Percentiles rank a stretch among this genome's conserved stretches.
Conservation (phyloP, 1,140 invertebrate species). For the Drusus annulatus region DNA sequence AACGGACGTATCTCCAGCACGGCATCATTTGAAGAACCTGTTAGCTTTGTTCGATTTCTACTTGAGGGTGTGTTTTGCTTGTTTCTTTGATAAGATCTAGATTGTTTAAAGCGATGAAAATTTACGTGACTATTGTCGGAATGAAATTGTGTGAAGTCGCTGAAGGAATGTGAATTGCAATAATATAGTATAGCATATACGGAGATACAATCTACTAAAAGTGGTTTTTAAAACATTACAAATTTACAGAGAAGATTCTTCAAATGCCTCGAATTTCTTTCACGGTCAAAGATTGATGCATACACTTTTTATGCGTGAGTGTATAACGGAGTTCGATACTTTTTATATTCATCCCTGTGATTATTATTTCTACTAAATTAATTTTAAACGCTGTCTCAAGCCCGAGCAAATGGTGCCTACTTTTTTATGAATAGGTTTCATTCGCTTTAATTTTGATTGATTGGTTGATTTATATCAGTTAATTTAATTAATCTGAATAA, state of each 20-base stretch:
- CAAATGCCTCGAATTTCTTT: no score
- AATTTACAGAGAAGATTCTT: no score
- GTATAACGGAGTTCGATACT: no score
- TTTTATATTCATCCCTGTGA: no score
- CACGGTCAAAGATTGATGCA: no score
- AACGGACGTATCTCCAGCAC: background rate
- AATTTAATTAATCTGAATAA: conserved; percentile 1
- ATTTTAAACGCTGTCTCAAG: no score
- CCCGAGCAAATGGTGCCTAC: no score
- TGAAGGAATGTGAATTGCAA: conserved; percentile 28
- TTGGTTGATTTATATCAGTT: background rate
- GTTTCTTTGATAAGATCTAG: conserved; percentile 3
- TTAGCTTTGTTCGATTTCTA: background rate
- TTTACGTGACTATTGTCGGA: conserved; percentile 32
- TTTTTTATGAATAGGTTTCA: no score
- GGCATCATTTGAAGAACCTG: no score
- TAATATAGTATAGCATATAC: background rate
- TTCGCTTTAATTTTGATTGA: background rate
- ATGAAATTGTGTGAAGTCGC: conserved; percentile 35
- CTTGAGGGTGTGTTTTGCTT: background rate
- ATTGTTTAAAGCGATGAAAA: conserved; percentile 31
- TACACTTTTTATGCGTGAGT: no score
- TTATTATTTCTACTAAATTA: no score
- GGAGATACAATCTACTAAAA: background rate
- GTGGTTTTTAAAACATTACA: background rate